Conservation (phyloP, 2,113 vertebrate species). For the pig (Sus scrofa) region DNA sequence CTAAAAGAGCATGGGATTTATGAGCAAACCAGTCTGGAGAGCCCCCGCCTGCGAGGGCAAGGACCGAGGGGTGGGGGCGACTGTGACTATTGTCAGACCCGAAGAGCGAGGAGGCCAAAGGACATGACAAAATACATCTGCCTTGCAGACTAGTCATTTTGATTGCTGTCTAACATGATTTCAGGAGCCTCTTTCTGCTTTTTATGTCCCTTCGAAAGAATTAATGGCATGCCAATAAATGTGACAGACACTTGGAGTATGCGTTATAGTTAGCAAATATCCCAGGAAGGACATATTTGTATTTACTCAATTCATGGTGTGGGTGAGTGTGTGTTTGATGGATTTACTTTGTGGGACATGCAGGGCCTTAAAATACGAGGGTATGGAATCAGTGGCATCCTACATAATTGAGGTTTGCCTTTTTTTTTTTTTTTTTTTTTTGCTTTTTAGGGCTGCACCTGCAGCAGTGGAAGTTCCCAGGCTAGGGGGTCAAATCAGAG, state of each 20-base stretch:
- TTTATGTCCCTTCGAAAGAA: background rate
- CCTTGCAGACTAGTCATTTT: background rate
- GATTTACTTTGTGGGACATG: background rate
- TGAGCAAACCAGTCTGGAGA: background rate
- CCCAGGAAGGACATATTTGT: background rate
- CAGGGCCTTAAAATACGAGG: background rate
- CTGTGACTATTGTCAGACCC: background rate
- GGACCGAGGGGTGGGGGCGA: background rate
- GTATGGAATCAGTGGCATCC: background rate
- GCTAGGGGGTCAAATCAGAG: too few species aligned
- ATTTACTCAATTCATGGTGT: background rate
- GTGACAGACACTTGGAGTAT: background rate
- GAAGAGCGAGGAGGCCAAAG: background rate
- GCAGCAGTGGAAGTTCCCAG: too few species aligned
- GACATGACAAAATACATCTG: background rate
- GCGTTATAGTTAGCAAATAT: background rate
- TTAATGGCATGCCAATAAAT: background rate
- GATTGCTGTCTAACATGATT: background rate
- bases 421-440: background rate
- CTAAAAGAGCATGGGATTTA: conserved; percentile 44
- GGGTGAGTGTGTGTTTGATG: rapidly evolving
- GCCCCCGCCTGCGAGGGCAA: background rate
- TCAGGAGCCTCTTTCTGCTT: conserved; percentile 14
- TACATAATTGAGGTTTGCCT: background rate
- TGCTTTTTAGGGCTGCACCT: too few species aligned